These are phyloP conservation scores for Melanchra persicariae DNA, from an alignment of 2,888 invertebrate species.

Conservation along the genomic window DNA sequence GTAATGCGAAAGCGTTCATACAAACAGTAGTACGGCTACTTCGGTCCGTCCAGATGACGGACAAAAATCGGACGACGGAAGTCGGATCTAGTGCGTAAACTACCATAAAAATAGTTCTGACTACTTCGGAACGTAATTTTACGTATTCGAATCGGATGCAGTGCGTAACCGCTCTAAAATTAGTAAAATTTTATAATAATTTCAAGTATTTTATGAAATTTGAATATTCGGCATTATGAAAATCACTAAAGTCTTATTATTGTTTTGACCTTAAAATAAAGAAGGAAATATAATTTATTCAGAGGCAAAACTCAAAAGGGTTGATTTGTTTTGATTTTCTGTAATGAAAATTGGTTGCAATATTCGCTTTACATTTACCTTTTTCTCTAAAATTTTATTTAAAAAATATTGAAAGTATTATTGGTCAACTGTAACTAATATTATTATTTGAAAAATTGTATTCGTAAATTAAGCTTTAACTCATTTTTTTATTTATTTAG, in stretches of 20 bases:
- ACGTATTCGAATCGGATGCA: too few species aligned
- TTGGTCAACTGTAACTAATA: conserved; percentile 51
- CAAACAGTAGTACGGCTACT: too few species aligned
- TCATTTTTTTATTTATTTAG: conserved; percentile 83
- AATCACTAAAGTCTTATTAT: not conserved
- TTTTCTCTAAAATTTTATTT: conserved; percentile 36
- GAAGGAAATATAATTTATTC: not conserved
- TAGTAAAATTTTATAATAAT: conserved; percentile 20
- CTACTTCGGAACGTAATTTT: too few species aligned
- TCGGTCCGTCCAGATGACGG: too few species aligned
- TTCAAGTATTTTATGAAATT: conserved; percentile 11
- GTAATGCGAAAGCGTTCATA: too few species aligned
- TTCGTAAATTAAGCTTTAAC: conserved; percentile 86
- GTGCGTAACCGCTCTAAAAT: too few species aligned
- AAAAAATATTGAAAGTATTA: conserved; percentile 44
- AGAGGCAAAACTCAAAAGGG: conserved; percentile 10
- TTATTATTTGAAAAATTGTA: conserved; percentile 68
- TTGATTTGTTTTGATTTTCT: not conserved
- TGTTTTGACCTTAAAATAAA: not conserved
- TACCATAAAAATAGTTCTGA: too few species aligned
- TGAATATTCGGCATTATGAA: conserved; percentile 12
- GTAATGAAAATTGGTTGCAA: conserved; percentile 45
- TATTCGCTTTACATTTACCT: conserved; percentile 45
- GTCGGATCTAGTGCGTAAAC: too few species aligned
- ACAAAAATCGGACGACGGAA: too few species aligned